Evolutionary conservation across 2,113 vertebrate genomes (phyloP).

Genomic region (Gallinago jamesoni): DNA sequence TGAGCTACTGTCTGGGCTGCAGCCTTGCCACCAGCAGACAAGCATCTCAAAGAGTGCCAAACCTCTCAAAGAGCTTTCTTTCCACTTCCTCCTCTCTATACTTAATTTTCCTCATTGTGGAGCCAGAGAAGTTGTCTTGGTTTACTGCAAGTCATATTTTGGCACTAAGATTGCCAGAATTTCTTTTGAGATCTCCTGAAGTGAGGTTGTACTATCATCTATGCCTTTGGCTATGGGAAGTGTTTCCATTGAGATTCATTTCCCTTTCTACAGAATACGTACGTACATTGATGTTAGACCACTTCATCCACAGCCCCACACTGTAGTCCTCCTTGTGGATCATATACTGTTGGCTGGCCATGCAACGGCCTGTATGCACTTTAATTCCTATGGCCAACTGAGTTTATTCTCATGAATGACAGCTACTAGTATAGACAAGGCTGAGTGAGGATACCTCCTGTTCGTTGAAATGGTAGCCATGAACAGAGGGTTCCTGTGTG

Average conservation of each 20-base stretch:
- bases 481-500: background rate
- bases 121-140: background rate
- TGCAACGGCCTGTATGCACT: background rate
- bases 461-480: background rate
- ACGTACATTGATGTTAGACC: background rate
- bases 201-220: background rate
- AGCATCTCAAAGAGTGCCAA: background rate
- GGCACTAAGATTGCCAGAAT: background rate
- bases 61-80: background rate
- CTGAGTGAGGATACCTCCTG: background rate
- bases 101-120: background rate
- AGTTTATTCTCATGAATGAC: background rate
- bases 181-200: background rate
- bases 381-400: background rate
- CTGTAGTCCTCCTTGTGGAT: no score
- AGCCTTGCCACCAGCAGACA: background rate
- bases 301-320: fast-evolving
- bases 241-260: background rate
- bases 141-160: background rate
- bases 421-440: background rate
- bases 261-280: background rate
- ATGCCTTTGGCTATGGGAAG: background rate
- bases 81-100: background rate
- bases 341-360: background rate
- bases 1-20: background rate